Evolutionary conservation across 2,888 invertebrate genomes (phyloP), one percentile per base, ranked within the genome.

Genomic region (Aleiodes leptofemur): DNA sequence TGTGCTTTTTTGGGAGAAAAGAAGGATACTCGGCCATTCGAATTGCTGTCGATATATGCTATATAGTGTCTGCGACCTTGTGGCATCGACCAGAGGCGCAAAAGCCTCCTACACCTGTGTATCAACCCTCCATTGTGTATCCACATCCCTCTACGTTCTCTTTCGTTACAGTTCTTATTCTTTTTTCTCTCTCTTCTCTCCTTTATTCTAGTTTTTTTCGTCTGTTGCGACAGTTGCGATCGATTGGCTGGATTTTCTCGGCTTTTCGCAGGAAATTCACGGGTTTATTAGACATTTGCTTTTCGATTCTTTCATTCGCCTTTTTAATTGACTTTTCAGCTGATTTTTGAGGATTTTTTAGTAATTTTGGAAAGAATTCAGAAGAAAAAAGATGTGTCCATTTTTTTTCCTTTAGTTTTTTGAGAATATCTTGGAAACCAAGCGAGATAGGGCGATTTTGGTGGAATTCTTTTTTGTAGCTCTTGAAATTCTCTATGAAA

Each of bases 81-180:
- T 79, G 81, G 78, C 83, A 87, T 87, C 87, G 86, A 86, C 86
- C 87, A 81, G 68, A 73, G 51, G 81, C 81, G 82, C 43, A 79
- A 80, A 81, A 61, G 76, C 76, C 77, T 76, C 75, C 59, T 80
- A 78, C 77, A 74, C 76, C 76, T 77, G 56, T 77, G 56, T 70
- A 74, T 68, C 68, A 74, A 56, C 53, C 53, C 57, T 73, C 66
- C 70, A 66, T 75, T 77, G 77, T 77, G 77, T 74, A 76, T 57
- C 69, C 78, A 72, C 70, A 78, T 76, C 74, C 66, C 51, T 70
- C 72, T 43, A 9, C 9, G 43, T 43, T 43, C 43, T 43, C 43
- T 43, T 43, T 43, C 43, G 43, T 43, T 43, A 43, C 43, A 8
- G 9, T 1, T 43, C 9, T 43, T 43, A n/a, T 43, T 43, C 7